Percentiles rank a stretch among this genome's conserved stretches.
These are phyloP conservation scores for Stomatorhinus walkeri DNA, from an alignment of 2,797 vertebrate genomes.

Conservation along the genomic window DNA sequence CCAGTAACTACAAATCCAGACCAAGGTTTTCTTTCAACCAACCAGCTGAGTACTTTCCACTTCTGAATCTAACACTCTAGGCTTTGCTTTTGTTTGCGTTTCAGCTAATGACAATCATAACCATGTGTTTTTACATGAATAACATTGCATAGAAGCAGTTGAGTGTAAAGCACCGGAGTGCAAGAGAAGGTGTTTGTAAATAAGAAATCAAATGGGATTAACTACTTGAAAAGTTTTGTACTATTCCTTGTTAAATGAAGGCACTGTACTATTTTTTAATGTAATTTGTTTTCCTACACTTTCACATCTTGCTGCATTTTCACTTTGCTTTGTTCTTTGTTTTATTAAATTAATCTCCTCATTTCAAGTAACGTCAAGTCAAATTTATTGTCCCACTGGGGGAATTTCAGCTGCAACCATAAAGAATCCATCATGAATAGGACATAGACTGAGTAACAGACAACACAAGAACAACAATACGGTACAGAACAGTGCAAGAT, in stretches of 20 bases:
- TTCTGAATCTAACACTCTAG: not conserved
- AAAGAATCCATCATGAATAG: not conserved
- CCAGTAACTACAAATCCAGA: not conserved
- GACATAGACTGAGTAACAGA: not conserved
- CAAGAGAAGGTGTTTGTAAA: not conserved
- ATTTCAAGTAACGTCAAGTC: not conserved
- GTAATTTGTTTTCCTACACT: not conserved
- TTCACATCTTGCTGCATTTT: not conserved
- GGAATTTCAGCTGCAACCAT: not conserved
- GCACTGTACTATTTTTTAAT: not conserved
- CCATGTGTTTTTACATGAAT: not conserved
- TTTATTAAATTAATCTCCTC: not conserved
- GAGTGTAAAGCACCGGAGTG: not conserved
- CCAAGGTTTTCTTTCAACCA: not conserved
- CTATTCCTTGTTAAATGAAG: not conserved
- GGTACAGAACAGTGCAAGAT: not conserved
- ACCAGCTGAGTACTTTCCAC: not conserved
- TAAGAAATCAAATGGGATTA: not conserved
- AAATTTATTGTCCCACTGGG: not conserved
- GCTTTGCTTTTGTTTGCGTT: not conserved
- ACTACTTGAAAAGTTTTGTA: not conserved
- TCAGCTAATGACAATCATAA: slow-evolving; percentile 2
- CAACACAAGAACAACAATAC: not conserved
- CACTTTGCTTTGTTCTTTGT: not conserved
- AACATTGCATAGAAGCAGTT: not conserved